phyloP scores from a whole-genome alignment of 2,888 invertebrate genomes.

The Lasioglossum zephyrum region DNA sequence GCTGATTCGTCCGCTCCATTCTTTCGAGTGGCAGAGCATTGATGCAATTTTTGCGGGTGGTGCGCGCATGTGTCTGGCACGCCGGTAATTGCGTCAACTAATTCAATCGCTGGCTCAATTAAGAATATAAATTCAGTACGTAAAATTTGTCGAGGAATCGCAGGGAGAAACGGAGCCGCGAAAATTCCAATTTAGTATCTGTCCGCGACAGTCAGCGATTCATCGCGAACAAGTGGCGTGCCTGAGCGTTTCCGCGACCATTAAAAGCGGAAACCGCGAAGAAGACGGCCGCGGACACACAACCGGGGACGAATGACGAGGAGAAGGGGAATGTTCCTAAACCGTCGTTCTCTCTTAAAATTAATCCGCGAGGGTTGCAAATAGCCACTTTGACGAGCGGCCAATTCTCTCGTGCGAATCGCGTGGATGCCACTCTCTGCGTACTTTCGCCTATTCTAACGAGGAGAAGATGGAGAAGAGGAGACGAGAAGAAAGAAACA shows the following conservation, averaged over 20 bases:
- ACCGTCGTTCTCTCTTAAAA: conserved; percentile 73
- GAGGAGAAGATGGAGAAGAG: conserved; percentile 49
- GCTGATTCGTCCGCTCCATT: neutral
- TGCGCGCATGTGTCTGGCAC: neutral
- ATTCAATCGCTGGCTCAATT: neutral
- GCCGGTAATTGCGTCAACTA: neutral
- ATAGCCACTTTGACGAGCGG: conserved; percentile 77
- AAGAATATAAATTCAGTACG: neutral
- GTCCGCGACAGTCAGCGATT: neutral
- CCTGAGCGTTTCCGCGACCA: conserved; percentile 29
- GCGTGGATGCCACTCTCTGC: conserved; percentile 67
- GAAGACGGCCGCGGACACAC: conserved; percentile 20
- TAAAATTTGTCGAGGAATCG: neutral
- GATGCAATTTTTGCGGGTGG: neutral
- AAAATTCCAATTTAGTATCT: neutral
- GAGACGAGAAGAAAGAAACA: conserved; percentile 51
- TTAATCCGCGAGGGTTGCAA: conserved; percentile 77
- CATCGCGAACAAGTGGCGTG: conserved; percentile 13
- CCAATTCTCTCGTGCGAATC: conserved; percentile 74
- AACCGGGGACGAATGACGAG: neutral
- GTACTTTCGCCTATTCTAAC: conserved; percentile 70
- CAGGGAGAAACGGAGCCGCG: neutral
- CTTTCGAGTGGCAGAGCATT: neutral
- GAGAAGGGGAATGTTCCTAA: conserved; percentile 60
- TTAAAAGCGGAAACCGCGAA: conserved; percentile 46